Conservation (phyloP, 2,797 vertebrate genomes). For the Dicrostonyx torquatus region DNA sequence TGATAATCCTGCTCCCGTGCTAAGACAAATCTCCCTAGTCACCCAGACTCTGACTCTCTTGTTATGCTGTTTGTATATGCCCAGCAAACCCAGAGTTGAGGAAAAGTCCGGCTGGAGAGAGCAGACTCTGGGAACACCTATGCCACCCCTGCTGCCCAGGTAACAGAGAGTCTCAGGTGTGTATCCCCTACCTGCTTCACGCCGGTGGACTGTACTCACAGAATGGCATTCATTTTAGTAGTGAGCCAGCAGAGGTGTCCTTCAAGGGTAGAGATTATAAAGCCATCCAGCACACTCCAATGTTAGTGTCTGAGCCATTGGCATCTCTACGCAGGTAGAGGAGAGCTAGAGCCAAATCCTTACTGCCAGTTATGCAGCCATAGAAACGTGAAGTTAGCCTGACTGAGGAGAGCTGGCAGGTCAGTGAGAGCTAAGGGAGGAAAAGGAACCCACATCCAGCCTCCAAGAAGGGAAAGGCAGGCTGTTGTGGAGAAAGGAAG, state of each 20-base stretch:
- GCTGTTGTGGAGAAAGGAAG: not conserved
- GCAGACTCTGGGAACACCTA: not conserved
- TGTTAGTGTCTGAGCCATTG: fast-evolving
- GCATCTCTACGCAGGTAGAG: not conserved
- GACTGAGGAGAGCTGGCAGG: not conserved
- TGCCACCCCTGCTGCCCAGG: too few relatives aligned
- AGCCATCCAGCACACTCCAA: not conserved
- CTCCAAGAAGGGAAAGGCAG: not conserved
- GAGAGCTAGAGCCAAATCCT: not conserved
- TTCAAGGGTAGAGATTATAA: not conserved
- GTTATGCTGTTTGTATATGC: not conserved
- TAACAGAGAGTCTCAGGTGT: not conserved
- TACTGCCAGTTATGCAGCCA: not conserved
- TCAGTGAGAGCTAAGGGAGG: not conserved
- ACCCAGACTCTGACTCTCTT: not conserved
- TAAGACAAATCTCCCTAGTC: not conserved
- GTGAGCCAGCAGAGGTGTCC: too few relatives aligned
- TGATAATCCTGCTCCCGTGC: not conserved
- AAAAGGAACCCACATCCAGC: not conserved
- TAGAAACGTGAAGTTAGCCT: not conserved
- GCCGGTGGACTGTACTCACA: fast-evolving
- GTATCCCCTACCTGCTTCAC: fast-evolving
- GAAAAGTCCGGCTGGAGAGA: not conserved
- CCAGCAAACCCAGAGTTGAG: not conserved
- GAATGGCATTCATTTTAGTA: not conserved